phyloP scores from a whole-genome alignment of 2,797 vertebrate genomes.

The Gymnothorax reevesii region DNA sequence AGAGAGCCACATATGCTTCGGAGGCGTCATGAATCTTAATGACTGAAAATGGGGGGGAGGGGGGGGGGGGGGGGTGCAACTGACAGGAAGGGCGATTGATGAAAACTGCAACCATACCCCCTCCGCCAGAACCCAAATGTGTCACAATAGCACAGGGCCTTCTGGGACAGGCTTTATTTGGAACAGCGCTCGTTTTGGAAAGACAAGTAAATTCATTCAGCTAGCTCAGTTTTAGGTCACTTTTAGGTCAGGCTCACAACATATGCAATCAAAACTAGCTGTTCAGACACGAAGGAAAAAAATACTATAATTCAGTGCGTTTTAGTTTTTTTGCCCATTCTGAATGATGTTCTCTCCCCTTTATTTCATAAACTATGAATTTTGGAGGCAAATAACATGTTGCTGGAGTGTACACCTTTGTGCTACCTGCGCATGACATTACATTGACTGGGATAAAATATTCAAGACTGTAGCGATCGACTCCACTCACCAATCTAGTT shows the following conservation, averaged over 20 bases:
- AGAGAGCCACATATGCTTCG: constrained; percentile 19
- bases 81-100: constrained; percentile 28
- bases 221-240: background rate
- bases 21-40: constrained; percentile 24
- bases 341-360: background rate
- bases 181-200: background rate
- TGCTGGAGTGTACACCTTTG: background rate
- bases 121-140: background rate
- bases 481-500: background rate
- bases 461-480: background rate
- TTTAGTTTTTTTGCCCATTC: background rate
- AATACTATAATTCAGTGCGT: background rate
- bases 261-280: background rate
- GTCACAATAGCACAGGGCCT: background rate
- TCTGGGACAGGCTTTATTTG: background rate
- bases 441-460: background rate
- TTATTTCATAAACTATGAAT: background rate
- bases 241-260: background rate
- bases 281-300: background rate
- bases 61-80: background rate
- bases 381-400: background rate
- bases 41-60: constrained; percentile 16
- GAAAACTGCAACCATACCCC: background rate
- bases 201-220: background rate
- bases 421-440: background rate